phyloP scores from a whole-genome alignment of 2,888 invertebrate species.

The Lepidochitona cinerea region DNA sequence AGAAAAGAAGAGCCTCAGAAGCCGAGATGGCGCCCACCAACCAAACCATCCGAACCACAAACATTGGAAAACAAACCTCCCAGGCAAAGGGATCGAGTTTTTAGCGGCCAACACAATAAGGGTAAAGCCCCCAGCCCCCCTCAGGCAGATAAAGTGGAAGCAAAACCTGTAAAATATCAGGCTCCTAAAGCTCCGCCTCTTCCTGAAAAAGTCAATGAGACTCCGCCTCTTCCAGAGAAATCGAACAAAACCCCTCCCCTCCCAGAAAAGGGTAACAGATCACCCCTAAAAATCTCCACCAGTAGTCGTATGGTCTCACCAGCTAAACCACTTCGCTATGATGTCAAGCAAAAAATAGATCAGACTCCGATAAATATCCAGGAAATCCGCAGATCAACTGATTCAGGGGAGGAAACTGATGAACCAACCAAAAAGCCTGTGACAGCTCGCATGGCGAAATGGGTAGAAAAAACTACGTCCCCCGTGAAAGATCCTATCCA shows the following conservation, averaged over 20 bases:
- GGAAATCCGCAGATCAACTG: conserved; percentile 22
- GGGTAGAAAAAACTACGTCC: conserved; percentile 25
- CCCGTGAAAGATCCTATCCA: conserved; percentile 44
- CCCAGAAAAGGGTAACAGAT: background rate
- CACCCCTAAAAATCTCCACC: background rate
- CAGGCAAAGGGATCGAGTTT: background rate
- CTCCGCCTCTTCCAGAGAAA: background rate
- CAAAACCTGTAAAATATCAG: conserved; percentile 24
- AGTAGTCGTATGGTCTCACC: conserved; percentile 1
- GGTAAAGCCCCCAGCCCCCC: background rate
- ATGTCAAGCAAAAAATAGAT: background rate
- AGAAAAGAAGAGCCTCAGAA: conserved; percentile 61
- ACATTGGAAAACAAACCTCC: background rate
- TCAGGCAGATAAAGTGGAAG: background rate
- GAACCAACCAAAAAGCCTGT: conserved; percentile 51
- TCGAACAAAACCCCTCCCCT: background rate
- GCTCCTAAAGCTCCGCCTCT: conserved; percentile 30
- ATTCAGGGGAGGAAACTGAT: conserved; percentile 29
- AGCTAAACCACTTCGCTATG: conserved; percentile 14
- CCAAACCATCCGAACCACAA: conserved; percentile 28
- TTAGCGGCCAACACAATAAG: background rate
- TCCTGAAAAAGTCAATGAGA: conserved; percentile 17
- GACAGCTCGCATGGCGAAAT: conserved; percentile 41
- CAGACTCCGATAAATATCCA: conserved; percentile 37
- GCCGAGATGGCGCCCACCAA: conserved; percentile 61